Base-by-base conservation (phyloP, 2,113 vertebrate genomes). In the Sakesphorus luctuosus region DNA sequence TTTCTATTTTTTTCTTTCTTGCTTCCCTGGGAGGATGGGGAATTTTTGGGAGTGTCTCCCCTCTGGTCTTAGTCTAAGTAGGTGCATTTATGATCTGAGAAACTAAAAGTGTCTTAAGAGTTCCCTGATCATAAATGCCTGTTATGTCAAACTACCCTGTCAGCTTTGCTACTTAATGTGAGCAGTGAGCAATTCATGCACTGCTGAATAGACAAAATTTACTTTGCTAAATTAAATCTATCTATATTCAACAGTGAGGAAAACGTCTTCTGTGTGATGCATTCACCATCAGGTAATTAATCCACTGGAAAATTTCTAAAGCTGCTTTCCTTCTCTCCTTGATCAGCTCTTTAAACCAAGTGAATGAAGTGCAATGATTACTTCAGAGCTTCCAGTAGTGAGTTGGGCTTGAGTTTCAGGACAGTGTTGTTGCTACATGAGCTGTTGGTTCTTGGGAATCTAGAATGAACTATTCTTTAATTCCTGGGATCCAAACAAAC, bases 151-250 rank as follows among this genome's bases (percentile, higher is more conserved):
- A 97, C 91, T 91, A 15, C 21, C 49, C 87, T 97, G 95, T 97
- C 91, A 89, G 86, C 95, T 96, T 55, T 89, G 93, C 93, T 96
- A 76, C 74, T 82, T 94, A 55, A 77, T 31, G 40, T 80, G 84
- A 91, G 90, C 95, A 96, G 87, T 47, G 80, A 94, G 84, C 91
- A 95, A 96, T 96, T 98, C 76, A 93, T 90, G 88, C 63, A 38
- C 78, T 97, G 83, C 91, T 95, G 90, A 97, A 91, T 73, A 93
- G 87, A 77, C 47, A 53, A 50, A 93, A 95, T 95, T 95, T 96
- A 91, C 90, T 95, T 96, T 90, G 92, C 92, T 97, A 93, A 97
- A 96, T 97, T 88, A 94, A 96, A 94, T 95, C 88, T 90, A 92
- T 82, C 77, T 89, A 18, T 92, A 69, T 84, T 97, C 75, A 96